Evolutionary conservation across 2,888 invertebrate species (phyloP).

Genomic region (Mellilla xanthometata): DNA sequence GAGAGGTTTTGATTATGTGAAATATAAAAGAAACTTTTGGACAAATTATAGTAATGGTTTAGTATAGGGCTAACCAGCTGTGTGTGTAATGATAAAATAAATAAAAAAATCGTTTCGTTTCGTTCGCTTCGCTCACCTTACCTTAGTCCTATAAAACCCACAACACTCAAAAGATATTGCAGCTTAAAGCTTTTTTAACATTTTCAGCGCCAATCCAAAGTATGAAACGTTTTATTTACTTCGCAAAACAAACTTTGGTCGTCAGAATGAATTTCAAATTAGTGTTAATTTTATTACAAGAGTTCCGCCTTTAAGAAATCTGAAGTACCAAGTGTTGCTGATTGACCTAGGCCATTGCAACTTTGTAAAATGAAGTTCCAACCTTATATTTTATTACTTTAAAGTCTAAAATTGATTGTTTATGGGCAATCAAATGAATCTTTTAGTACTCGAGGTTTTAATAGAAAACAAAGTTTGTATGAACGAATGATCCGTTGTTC

Average conservation of each 20-base stretch:
- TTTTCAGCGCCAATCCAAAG: slow-evolving; percentile 49
- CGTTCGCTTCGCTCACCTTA: no score
- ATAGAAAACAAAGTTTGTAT: no score
- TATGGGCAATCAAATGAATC: no score
- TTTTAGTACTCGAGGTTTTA: no score
- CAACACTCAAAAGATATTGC: slow-evolving; percentile 26
- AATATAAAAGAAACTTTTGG: no score
- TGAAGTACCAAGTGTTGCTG: slow-evolving; percentile 46
- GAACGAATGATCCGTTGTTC: no score
- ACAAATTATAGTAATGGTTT: no score
- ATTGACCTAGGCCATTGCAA: slow-evolving; percentile 41
- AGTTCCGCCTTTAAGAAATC: slow-evolving; percentile 60
- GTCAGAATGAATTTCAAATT: slow-evolving; percentile 69
- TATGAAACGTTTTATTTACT: slow-evolving; percentile 58
- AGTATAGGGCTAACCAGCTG: no score
- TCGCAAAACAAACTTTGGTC: slow-evolving; percentile 52
- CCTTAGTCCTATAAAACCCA: slow-evolving; percentile 23
- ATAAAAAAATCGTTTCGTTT: no score
- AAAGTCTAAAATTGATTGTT: slow-evolving; percentile 26
- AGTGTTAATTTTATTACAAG: slow-evolving; percentile 51
- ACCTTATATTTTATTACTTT: neutral
- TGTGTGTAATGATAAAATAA: no score
- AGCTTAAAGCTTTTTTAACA: slow-evolving; percentile 32
- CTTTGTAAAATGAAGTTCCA: slow-evolving; percentile 10
- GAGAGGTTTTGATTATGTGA: no score